Evolutionary conservation across 2,888 invertebrate genomes (phyloP).

Genomic region (Drosophila mercatorum): DNA sequence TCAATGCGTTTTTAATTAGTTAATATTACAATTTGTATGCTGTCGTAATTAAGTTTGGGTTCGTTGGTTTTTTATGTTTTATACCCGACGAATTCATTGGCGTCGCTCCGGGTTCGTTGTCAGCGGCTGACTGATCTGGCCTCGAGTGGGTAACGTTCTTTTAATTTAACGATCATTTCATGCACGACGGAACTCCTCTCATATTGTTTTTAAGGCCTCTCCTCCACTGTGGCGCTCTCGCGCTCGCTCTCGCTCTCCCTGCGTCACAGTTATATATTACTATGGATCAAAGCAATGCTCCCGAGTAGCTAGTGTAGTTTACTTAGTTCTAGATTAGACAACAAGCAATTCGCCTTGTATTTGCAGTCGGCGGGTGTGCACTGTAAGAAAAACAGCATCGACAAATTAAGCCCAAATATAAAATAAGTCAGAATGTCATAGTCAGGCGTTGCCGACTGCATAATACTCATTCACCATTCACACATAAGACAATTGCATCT

Average conservation of each 20-base stretch:
- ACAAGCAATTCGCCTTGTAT: conserved; percentile 27
- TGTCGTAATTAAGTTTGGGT: conserved; percentile 55
- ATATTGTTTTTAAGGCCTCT: conserved; percentile 28
- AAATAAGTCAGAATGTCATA: background rate
- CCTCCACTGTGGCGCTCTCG: background rate
- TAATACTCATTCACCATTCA: too few species aligned
- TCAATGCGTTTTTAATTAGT: conserved; percentile 69
- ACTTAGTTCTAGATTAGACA: conserved; percentile 59
- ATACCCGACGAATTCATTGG: conserved; percentile 46
- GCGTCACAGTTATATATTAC: conserved; percentile 36
- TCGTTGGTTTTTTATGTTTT: conserved; percentile 15
- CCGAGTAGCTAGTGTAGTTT: conserved; percentile 23
- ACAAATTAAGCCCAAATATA: background rate
- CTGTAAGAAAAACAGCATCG: conserved; percentile 45
- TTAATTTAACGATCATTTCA: conserved; percentile 74
- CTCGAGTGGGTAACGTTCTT: conserved; percentile 70
- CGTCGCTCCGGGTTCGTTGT: conserved; percentile 74
- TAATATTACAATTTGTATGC: conserved; percentile 65
- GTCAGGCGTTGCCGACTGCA: too few species aligned
- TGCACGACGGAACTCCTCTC: conserved; percentile 41
- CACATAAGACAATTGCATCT: too few species aligned
- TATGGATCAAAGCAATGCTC: conserved; percentile 24
- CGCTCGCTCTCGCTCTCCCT: conserved; percentile 12
- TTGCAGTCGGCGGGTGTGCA: conserved; percentile 22
- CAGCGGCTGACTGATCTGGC: conserved; percentile 68